phyloP scores from a whole-genome alignment of 37 sponge, comb jelly and placozoan genomes.

The Beroe ovata region DNA sequence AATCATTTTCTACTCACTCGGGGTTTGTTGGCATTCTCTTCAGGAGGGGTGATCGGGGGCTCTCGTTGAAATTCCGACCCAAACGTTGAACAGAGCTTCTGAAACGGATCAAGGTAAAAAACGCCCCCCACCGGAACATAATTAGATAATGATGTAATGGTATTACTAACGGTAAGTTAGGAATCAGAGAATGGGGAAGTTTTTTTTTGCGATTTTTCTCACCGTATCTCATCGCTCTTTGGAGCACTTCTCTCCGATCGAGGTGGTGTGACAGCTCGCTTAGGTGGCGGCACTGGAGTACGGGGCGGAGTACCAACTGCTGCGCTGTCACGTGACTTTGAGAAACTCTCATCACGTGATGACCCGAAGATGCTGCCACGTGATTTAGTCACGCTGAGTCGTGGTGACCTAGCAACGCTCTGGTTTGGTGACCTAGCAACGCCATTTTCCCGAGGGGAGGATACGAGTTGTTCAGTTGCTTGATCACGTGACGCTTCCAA shows the following conservation, averaged over 20 bases:
- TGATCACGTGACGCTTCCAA: too few species aligned
- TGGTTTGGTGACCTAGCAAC: not conserved
- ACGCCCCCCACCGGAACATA: too few species aligned
- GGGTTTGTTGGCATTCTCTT: slow-evolving; percentile 25
- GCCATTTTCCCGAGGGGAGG: too few species aligned
- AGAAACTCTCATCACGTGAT: not conserved
- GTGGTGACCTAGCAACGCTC: not conserved
- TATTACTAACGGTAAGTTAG: too few species aligned
- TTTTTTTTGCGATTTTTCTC: too few species aligned
- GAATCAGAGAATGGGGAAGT: too few species aligned
- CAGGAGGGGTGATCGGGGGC: not conserved
- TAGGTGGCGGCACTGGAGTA: not conserved
- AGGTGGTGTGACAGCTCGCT: not conserved
- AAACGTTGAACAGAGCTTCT: not conserved
- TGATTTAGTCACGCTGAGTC: not conserved
- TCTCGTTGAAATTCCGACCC: slow-evolving; percentile 7
- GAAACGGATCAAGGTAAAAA: too few species aligned
- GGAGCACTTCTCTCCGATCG: not conserved
- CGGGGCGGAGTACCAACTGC: not conserved
- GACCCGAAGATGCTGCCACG: not conserved
- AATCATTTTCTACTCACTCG: slow-evolving; percentile 15
- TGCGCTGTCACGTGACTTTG: not conserved
- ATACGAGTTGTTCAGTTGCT: too few species aligned
- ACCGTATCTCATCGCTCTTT: not conserved
- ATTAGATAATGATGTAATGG: too few species aligned